phyloP scores from a whole-genome alignment of 2,888 invertebrate species.

The Stenolophus ochropezus region DNA sequence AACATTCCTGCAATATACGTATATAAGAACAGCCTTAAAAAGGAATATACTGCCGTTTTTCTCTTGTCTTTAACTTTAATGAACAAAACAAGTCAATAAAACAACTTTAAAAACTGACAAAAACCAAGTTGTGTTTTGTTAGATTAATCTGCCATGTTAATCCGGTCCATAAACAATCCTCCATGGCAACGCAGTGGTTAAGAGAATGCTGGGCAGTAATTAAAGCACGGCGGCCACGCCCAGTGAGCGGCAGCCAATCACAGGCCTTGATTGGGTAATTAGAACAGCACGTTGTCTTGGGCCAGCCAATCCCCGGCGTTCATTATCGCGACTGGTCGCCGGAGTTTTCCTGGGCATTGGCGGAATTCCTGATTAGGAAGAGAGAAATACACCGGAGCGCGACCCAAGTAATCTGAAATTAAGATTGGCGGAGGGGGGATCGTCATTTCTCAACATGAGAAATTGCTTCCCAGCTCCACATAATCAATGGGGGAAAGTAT shows the following conservation, averaged over 20 bases:
- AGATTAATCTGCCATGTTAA: constrained; percentile 44
- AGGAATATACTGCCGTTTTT: background rate
- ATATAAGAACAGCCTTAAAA: background rate
- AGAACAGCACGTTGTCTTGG: constrained; percentile 61
- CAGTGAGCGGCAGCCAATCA: constrained; percentile 46
- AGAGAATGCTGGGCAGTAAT: constrained; percentile 62
- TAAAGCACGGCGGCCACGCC: constrained; percentile 59
- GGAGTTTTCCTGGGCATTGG: constrained; percentile 42
- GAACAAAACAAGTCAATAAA: constrained; percentile 43
- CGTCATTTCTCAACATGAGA: constrained; percentile 37
- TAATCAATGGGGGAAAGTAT: background rate
- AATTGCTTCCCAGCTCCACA: constrained; percentile 4
- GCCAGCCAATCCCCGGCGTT: constrained; percentile 69
- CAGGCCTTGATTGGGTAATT: constrained; percentile 61
- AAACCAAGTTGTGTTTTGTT: constrained; percentile 22
- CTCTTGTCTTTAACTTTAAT: constrained; percentile 3
- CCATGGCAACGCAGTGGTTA: constrained; percentile 2
- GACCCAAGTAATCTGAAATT: constrained; percentile 55
- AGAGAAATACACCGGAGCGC: constrained; percentile 41
- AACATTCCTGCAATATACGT: background rate
- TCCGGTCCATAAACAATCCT: background rate
- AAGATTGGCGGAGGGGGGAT: constrained; percentile 36
- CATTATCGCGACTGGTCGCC: constrained; percentile 68
- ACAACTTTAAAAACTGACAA: background rate
- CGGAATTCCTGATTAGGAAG: constrained; percentile 50